phyloP scores from a whole-genome alignment of 2,113 vertebrate species.

The Puffinus mauretanicus region DNA sequence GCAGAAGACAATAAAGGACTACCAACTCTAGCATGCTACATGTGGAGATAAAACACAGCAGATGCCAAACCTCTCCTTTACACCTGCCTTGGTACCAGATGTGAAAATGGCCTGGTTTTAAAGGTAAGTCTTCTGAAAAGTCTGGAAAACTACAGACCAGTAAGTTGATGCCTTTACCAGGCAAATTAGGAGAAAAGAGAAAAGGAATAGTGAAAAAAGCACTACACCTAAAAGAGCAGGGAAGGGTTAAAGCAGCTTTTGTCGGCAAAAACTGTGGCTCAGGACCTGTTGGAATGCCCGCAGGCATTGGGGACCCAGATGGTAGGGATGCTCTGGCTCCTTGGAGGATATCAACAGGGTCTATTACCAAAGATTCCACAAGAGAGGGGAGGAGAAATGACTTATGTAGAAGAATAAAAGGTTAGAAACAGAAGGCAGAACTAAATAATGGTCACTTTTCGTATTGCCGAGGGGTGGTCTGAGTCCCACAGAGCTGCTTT shows the following conservation, averaged over 20 bases:
- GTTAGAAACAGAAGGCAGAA: background rate
- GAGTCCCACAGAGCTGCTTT: background rate
- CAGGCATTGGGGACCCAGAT: rapidly evolving
- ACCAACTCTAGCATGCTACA: rapidly evolving
- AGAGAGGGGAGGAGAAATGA: background rate
- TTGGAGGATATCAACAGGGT: background rate
- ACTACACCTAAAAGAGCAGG: background rate
- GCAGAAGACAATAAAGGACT: background rate
- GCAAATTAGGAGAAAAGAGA: background rate
- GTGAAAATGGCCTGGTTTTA: background rate
- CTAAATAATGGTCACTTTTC: background rate
- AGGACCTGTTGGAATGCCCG: no score
- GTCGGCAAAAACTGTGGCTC: background rate
- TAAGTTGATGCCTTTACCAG: background rate
- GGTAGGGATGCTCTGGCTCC: no score
- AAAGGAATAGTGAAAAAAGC: background rate
- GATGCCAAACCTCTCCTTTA: background rate
- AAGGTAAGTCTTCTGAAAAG: background rate
- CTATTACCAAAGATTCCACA: no score
- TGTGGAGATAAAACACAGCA: background rate
- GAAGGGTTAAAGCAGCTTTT: background rate
- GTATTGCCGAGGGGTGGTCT: rapidly evolving
- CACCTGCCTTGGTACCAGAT: background rate
- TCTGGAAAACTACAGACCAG: background rate
- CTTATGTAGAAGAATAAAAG: background rate